A percentile compares a stretch with the other conserved stretches of the same genome.
phyloP scores from a whole-genome alignment of 2,888 invertebrate species.

The Microctonus aethiopoides region DNA sequence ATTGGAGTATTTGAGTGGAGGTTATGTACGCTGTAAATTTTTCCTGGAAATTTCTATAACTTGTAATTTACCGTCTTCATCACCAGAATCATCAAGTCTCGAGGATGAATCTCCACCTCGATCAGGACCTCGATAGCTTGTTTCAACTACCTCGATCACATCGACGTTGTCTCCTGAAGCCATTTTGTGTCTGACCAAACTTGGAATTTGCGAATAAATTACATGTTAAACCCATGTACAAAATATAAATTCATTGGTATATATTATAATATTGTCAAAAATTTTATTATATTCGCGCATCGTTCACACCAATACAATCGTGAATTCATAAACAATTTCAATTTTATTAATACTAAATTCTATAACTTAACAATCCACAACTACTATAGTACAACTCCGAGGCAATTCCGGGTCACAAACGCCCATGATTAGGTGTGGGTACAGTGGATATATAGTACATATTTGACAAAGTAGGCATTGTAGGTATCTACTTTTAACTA shows the following conservation, averaged over 20 bases:
- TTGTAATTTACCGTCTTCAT: conserved; percentile 71
- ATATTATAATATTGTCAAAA: neutral
- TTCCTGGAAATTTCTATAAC: conserved; percentile 11
- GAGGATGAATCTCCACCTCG: conserved; percentile 70
- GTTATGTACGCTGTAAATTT: conserved; percentile 33
- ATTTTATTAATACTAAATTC: conserved; percentile 13
- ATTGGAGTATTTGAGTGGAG: neutral
- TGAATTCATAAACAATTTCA: neutral
- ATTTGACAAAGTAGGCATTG: no score
- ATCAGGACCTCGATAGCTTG: conserved; percentile 66
- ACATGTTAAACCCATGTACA: conserved; percentile 25
- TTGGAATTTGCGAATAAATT: conserved; percentile 14
- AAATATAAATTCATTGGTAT: neutral
- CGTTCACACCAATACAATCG: neutral
- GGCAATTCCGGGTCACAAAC: conserved; percentile 41
- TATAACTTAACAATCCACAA: no score
- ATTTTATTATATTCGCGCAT: neutral
- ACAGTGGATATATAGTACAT: no score
- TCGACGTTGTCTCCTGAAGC: conserved; percentile 86
- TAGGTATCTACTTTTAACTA: no score
- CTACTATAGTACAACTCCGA: no score
- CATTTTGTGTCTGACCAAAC: conserved; percentile 70
- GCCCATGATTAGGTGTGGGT: neutral
- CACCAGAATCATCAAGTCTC: conserved; percentile 70
- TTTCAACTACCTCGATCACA: conserved; percentile 82